phyloP scores from a whole-genome alignment of 2,888 invertebrate species.

The Eudemis profundana region DNA sequence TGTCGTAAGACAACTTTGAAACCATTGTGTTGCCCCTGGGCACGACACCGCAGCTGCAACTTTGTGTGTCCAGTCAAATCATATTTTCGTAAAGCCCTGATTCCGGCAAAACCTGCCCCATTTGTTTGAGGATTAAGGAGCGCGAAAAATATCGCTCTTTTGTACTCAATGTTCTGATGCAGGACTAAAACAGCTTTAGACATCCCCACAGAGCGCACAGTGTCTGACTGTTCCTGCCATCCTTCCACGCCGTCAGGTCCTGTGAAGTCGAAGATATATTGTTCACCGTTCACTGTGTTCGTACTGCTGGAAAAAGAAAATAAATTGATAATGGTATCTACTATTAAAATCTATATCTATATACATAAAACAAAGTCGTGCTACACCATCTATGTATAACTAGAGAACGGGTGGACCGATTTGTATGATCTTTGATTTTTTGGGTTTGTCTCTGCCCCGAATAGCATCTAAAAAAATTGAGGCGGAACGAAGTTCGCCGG shows the following conservation, averaged over 20 bases:
- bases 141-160: constrained; percentile 87
- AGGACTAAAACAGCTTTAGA: constrained; percentile 86
- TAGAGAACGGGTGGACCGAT: no score
- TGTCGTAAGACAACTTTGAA: constrained; percentile 87
- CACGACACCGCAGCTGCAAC: constrained; percentile 83
- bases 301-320: constrained; percentile 51
- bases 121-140: constrained; percentile 88
- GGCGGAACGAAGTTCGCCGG: no score
- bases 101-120: constrained; percentile 88
- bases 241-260: constrained; percentile 75
- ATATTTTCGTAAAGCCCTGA: constrained; percentile 77
- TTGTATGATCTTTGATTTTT: no score
- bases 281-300: constrained; percentile 57
- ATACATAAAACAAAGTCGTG: no score
- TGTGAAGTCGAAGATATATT: constrained; percentile 86
- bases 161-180: constrained; percentile 85
- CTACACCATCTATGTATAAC: no score
- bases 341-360: no score
- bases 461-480: no score
- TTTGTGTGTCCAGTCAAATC: constrained; percentile 79
- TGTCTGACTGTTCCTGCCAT: constrained; percentile 88
- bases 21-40: constrained; percentile 84
- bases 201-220: constrained; percentile 87
- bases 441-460: no score
- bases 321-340: constrained; percentile 15